Percentiles rank a stretch among this genome's conserved stretches.
Evolutionary conservation across 2,797 vertebrate genomes (phyloP).

Genomic region (Agapornis canus): DNA sequence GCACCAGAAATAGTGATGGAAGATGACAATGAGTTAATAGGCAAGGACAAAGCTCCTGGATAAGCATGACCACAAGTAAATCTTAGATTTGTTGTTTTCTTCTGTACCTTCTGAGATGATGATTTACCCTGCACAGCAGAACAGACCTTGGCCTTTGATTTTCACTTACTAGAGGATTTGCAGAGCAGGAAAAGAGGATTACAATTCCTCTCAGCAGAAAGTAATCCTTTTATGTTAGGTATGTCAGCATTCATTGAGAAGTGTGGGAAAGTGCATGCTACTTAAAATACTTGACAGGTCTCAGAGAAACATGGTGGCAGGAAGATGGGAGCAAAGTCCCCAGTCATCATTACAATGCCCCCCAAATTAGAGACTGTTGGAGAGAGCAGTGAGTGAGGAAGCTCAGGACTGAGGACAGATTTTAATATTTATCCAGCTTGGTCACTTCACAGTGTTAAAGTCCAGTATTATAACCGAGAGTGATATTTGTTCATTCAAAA

Average conservation of each 20-base stretch:
- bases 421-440: slow-evolving; percentile 6
- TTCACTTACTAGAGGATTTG: slow-evolving; percentile 56
- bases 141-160: slow-evolving; percentile 54
- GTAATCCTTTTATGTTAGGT: slow-evolving; percentile 67
- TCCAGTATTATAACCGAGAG: background rate
- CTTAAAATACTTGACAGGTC: slow-evolving; percentile 62
- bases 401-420: background rate
- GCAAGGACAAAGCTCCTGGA: slow-evolving; percentile 30
- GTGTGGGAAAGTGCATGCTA: slow-evolving; percentile 52
- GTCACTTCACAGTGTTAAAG: background rate
- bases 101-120: slow-evolving; percentile 48
- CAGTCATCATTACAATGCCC: slow-evolving; percentile 4
- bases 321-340: slow-evolving; percentile 34
- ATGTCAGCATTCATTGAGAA: slow-evolving; percentile 68
- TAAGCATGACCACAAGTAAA: slow-evolving; percentile 61
- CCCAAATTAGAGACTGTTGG: slow-evolving; percentile 18
- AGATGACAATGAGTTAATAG: slow-evolving; percentile 46
- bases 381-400: background rate
- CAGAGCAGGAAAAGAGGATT: slow-evolving; percentile 72
- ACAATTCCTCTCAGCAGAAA: slow-evolving; percentile 48
- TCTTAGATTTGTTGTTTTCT: slow-evolving; percentile 49
- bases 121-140: slow-evolving; percentile 47
- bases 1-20: slow-evolving; percentile 31
- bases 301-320: slow-evolving; percentile 49
- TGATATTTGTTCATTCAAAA: background rate